These are phyloP conservation scores for Punctoribates punctum DNA, from an alignment of 2,888 invertebrate genomes.

Conservation along the genomic window DNA sequence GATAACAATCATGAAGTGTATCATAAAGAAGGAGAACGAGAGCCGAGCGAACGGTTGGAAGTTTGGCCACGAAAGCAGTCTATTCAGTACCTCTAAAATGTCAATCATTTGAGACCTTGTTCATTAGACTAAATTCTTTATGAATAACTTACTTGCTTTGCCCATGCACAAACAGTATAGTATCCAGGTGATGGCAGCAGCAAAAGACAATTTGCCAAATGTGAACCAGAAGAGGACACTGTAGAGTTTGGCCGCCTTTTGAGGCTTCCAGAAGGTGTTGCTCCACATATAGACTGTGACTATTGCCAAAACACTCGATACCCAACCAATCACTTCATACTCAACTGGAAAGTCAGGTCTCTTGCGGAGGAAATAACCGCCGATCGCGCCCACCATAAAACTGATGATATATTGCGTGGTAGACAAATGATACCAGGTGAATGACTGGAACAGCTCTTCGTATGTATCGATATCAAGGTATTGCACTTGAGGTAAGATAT, in stretches of 20 bases:
- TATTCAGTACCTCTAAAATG: not conserved
- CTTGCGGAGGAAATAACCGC: conserved; percentile 35
- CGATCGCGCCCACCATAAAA: conserved; percentile 34
- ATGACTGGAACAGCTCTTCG: conserved; percentile 21
- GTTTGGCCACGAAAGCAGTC: conserved; percentile 35
- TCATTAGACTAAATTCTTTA: no score
- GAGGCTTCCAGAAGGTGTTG: conserved; percentile 39
- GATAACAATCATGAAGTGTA: conserved; percentile 38
- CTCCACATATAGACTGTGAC: conserved; percentile 19
- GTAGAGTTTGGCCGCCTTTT: conserved; percentile 28
- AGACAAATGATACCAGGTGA: conserved; percentile 38
- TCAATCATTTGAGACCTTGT: no score
- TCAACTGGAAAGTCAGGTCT: conserved; percentile 17
- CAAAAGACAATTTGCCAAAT: not conserved
- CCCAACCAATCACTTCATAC: conserved; percentile 31
- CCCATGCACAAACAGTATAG: conserved; percentile 26
- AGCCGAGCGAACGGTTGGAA: conserved; percentile 34
- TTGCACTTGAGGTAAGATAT: conserved; percentile 38
- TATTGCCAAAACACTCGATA: conserved; percentile 21
- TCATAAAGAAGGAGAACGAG: conserved; percentile 40
- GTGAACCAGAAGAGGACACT: conserved; percentile 37
- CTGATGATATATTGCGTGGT: conserved; percentile 33
- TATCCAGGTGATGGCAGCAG: conserved; percentile 33
- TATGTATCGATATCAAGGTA: conserved; percentile 35
- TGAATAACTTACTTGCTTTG: conserved; percentile 14